These are phyloP conservation scores for Chionis minor DNA, from an alignment of 2,113 vertebrate species.

Conservation along the genomic window DNA sequence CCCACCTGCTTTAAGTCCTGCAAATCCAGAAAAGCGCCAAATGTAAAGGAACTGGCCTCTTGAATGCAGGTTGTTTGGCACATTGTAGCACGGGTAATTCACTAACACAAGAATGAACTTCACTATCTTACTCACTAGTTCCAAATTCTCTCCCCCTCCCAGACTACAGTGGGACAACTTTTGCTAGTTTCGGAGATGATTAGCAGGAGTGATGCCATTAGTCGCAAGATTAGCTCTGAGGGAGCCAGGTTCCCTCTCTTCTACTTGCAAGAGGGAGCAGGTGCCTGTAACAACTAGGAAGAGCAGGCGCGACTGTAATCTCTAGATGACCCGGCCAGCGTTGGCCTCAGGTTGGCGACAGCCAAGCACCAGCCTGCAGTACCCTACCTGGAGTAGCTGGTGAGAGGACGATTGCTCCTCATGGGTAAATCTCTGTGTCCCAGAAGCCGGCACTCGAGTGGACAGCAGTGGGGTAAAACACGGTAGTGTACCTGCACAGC, in stretches of 20 bases:
- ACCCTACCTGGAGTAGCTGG: background rate
- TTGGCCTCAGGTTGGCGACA: background rate
- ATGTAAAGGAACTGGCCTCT: background rate
- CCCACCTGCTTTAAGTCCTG: background rate
- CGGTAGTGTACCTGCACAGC: background rate
- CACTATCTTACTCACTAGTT: background rate
- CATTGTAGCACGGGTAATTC: accelerated
- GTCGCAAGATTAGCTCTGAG: background rate
- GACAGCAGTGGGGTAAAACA: background rate
- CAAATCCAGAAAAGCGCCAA: background rate
- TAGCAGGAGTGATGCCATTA: background rate
- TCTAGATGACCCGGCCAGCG: no score
- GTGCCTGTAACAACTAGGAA: background rate
- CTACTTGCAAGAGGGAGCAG: background rate
- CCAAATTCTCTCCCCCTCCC: background rate
- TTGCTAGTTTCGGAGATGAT: background rate
- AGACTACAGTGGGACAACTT: background rate
- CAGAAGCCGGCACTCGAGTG: background rate
- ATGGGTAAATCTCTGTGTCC: background rate
- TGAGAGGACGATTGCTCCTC: background rate
- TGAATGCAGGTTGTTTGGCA: background rate
- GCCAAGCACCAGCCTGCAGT: background rate
- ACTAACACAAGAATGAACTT: background rate
- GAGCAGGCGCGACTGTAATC: background rate
- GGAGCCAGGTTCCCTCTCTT: background rate